Evolutionary conservation across 2,113 vertebrate genomes (phyloP).

Genomic region (Alexandromys fortis): DNA sequence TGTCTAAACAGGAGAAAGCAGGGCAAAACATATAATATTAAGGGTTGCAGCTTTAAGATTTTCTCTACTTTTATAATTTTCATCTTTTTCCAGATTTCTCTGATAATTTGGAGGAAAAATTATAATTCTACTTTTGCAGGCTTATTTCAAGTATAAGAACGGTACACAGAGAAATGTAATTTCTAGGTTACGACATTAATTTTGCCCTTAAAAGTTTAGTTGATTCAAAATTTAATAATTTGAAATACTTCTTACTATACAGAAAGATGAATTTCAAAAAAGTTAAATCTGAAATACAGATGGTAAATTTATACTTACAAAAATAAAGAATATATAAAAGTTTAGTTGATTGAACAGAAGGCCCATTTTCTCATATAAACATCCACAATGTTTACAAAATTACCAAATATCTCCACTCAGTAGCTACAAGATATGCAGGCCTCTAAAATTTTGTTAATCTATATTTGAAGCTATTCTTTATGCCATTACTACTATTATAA

Average conservation of each 20-base stretch:
- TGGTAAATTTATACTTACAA: too few relatives aligned
- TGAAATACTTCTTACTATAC: too few relatives aligned
- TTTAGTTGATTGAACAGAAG: background rate
- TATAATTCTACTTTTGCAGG: background rate
- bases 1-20: constrained; percentile 86
- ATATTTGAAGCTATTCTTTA: constrained; percentile 32
- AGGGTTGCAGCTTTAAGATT: background rate
- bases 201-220: background rate
- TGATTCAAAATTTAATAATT: background rate
- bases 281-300: too few relatives aligned
- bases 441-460: constrained; percentile 38
- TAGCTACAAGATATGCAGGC: background rate
- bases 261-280: too few relatives aligned
- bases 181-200: constrained; percentile 8
- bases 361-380: background rate
- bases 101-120: background rate
- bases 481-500: background rate
- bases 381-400: background rate
- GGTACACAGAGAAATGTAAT: background rate
- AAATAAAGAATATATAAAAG: background rate
- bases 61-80: background rate
- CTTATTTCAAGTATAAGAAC: background rate
- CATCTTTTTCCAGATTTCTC: background rate
- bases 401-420: constrained; percentile 3
- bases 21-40: constrained; percentile 63